These are phyloP conservation scores for Synergus japonicus DNA, from an alignment of 2,888 invertebrate genomes.

Conservation along the genomic window DNA sequence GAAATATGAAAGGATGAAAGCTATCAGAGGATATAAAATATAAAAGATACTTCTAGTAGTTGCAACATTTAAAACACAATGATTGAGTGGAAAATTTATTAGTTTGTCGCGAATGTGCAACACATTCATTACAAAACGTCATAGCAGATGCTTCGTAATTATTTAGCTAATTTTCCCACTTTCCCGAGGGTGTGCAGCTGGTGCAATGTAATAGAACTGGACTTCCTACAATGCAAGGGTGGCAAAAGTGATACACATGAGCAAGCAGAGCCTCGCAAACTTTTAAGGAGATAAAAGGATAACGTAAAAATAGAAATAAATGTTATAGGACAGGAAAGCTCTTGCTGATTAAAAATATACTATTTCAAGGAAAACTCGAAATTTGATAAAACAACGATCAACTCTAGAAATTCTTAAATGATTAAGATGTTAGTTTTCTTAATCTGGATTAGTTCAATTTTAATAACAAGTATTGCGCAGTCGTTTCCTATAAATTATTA, in stretches of 20 bases:
- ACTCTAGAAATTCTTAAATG: not conserved
- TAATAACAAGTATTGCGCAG: too few species aligned
- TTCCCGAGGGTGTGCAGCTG: conserved; percentile 30
- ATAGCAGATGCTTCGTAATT: conserved; percentile 21
- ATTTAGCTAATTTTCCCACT: conserved; percentile 36
- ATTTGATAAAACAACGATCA: not conserved
- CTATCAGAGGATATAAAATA: too few species aligned
- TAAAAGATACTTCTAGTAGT: too few species aligned
- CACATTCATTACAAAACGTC: conserved; percentile 28
- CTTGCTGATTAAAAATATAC: not conserved
- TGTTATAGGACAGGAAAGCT: not conserved
- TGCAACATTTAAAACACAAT: not conserved
- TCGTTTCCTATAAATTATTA: too few species aligned
- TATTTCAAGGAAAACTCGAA: not conserved
- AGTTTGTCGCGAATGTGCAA: conserved; percentile 24
- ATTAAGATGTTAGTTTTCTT: too few species aligned
- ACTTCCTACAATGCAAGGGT: conserved; percentile 22
- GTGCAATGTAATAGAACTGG: conserved; percentile 29
- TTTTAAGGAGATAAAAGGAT: conserved; percentile 25
- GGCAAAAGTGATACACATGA: conserved; percentile 18
- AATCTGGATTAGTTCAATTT: too few species aligned
- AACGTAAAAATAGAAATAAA: conserved; percentile 6
- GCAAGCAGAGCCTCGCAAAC: conserved; percentile 5
- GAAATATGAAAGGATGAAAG: too few species aligned
- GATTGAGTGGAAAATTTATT: conserved; percentile 18